Conservation (phyloP, 2,113 vertebrate species). For the Gnathonemus echidnorhynchus region DNA sequence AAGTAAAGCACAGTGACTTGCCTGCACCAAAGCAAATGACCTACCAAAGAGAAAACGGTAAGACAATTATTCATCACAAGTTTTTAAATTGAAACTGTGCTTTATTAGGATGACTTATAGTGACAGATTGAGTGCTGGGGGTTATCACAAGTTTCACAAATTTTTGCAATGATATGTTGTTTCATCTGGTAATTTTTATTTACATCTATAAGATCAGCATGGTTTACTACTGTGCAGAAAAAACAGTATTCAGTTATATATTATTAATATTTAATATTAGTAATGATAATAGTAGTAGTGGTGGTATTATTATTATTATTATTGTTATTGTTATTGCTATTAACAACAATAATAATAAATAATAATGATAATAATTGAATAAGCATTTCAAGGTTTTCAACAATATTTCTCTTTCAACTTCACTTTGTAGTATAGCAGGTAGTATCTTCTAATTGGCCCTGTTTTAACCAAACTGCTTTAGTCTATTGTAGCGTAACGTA, state of each 20-base stretch:
- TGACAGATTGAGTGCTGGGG: neutral
- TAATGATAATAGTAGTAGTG: neutral
- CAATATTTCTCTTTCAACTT: neutral
- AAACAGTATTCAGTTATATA: neutral
- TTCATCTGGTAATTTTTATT: neutral
- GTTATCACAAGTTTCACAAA: neutral
- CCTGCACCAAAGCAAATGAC: accelerated
- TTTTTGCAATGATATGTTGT: neutral
- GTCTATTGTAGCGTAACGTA: neutral
- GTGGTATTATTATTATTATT: too few relatives aligned
- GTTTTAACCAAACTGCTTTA: neutral
- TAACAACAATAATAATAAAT: neutral
- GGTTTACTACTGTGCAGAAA: neutral
- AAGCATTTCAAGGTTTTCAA: neutral
- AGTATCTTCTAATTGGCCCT: neutral
- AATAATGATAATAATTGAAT: neutral
- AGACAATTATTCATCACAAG: constrained; percentile 16
- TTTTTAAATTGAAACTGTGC: neutral
- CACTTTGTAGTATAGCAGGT: neutral
- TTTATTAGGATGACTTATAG: neutral
- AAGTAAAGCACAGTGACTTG: neutral
- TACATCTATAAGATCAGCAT: neutral
- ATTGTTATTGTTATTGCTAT: too few relatives aligned
- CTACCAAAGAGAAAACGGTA: constrained; percentile 44
- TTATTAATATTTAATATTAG: neutral